Percentiles rank a stretch among this genome's conserved stretches.
Evolutionary conservation across 2,888 invertebrate genomes (phyloP).

Genomic region (Nephrotoma appendiculata): DNA sequence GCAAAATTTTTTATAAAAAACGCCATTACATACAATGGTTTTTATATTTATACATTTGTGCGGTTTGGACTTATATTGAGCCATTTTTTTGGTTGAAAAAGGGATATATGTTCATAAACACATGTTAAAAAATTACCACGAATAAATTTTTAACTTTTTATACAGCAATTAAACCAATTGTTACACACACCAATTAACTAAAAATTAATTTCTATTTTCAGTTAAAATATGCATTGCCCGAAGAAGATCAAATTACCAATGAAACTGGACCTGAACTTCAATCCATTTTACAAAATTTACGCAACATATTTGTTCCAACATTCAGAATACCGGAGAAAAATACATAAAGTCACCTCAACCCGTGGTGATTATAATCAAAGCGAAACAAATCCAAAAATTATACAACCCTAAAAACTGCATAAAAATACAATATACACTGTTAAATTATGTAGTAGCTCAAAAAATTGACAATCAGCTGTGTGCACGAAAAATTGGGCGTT

Average conservation of each 20-base stretch:
- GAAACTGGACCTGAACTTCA: not conserved
- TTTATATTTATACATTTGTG: too few relatives aligned
- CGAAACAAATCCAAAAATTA: not conserved
- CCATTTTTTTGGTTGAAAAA: too few relatives aligned
- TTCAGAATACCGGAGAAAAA: not conserved
- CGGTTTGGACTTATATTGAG: too few relatives aligned
- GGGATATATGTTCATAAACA: too few relatives aligned
- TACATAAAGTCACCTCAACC: not conserved
- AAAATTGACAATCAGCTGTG: not conserved
- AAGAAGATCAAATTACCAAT: not conserved
- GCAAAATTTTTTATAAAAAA: too few relatives aligned
- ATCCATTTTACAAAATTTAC: not conserved
- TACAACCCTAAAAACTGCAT: not conserved
- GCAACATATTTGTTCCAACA: not conserved
- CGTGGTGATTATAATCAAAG: not conserved
- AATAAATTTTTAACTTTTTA: too few relatives aligned
- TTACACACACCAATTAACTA: too few relatives aligned
- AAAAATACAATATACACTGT: not conserved
- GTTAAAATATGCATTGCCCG: not conserved
- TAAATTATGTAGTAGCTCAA: not conserved
- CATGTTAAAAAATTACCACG: too few relatives aligned
- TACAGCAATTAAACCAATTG: too few relatives aligned
- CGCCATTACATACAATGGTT: too few relatives aligned
- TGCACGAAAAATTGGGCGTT: not conserved
- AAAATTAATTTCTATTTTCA: too few relatives aligned